Evolutionary conservation across 30 jellyfish, hydroid and myxozoan genomes (phyloP).

Genomic region (Aurelia sp.): DNA sequence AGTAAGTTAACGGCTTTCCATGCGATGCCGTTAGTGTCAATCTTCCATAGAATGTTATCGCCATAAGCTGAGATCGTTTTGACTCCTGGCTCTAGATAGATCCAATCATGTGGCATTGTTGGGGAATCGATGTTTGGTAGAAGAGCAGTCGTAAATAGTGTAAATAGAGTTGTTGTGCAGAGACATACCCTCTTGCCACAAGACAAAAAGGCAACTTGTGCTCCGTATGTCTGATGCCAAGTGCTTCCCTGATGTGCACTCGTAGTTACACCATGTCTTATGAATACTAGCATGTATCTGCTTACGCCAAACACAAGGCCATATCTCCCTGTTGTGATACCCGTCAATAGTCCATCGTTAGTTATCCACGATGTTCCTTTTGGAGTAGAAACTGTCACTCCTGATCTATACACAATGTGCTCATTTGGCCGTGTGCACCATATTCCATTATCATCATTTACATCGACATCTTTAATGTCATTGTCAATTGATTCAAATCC

Average conservation of each 20-base stretch:
- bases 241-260: slow-evolving; percentile 3
- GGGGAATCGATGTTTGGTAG: no score
- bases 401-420: background rate
- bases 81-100: background rate
- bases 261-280: slow-evolving; percentile 9
- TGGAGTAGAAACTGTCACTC: slow-evolving; percentile 17
- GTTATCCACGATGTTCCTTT: slow-evolving; percentile 8
- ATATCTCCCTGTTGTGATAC: slow-evolving; percentile 20
- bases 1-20: slow-evolving; percentile 7
- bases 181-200: no score
- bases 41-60: slow-evolving; percentile 15
- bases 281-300: background rate
- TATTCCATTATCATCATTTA: slow-evolving; percentile 6
- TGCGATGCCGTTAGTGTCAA: slow-evolving; percentile 10
- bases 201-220: no score
- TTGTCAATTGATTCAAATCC: background rate
- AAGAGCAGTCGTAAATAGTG: no score
- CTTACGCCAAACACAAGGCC: slow-evolving; percentile 16
- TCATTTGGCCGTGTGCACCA: background rate
- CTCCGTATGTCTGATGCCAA: background rate
- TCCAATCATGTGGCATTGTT: slow-evolving; percentile 5
- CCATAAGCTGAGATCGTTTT: slow-evolving; percentile 15
- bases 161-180: no score
- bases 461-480: background rate
- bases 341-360: background rate